phyloP scores from a whole-genome alignment of 2,113 vertebrate genomes.

The Gasterosteus aculeatus region DNA sequence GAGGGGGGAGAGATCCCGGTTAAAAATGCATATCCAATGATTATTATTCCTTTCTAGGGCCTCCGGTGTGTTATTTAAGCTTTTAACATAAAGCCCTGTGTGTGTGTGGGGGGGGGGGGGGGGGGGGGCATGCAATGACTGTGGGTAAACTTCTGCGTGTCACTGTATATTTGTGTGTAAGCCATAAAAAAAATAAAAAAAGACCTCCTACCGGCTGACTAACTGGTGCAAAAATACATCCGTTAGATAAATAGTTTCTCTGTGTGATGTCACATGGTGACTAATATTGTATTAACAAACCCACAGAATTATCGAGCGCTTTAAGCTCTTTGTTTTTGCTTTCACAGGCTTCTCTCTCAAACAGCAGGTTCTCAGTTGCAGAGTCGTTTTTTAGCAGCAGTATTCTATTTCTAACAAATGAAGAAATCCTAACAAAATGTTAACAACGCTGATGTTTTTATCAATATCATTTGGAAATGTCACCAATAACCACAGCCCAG shows the following conservation, averaged over 20 bases:
- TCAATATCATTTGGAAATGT: not conserved
- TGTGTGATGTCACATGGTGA: not conserved
- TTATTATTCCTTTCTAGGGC: slow-evolving; percentile 67
- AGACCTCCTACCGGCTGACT: slow-evolving; percentile 11
- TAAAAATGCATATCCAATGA: slow-evolving; percentile 67
- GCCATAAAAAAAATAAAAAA: slow-evolving; percentile 3
- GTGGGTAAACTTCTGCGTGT: slow-evolving; percentile 36
- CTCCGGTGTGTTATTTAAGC: slow-evolving; percentile 64
- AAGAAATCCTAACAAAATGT: too few relatives aligned
- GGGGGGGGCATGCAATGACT: slow-evolving; percentile 22
- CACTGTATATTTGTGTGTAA: slow-evolving; percentile 26
- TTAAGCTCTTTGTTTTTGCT: not conserved
- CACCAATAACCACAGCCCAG: slow-evolving; percentile 9
- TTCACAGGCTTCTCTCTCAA: not conserved
- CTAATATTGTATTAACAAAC: not conserved
- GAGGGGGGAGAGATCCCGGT: slow-evolving; percentile 39
- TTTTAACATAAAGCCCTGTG: slow-evolving; percentile 60
- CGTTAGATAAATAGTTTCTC: not conserved
- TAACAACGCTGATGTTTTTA: too few relatives aligned
- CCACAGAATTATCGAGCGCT: not conserved
- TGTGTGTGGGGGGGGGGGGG: slow-evolving; percentile 38
- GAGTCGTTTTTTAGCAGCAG: not conserved
- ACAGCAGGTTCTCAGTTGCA: not conserved
- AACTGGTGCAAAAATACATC: not conserved
- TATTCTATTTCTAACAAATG: too few relatives aligned